These are phyloP conservation scores for Erpobdella octoculata DNA, from an alignment of 2,888 invertebrate genomes.

Conservation along the genomic window DNA sequence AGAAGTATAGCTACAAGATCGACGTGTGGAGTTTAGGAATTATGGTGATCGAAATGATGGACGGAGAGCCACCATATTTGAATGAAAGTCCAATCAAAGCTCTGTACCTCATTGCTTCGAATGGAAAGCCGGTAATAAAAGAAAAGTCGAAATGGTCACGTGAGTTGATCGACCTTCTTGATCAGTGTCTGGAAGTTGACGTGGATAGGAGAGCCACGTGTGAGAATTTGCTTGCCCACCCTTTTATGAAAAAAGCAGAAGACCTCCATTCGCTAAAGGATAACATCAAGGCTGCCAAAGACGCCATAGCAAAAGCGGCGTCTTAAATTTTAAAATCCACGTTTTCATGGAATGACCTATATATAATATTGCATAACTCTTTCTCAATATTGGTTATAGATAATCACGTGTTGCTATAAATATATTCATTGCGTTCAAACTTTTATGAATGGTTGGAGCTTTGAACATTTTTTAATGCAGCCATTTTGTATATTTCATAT, in stretches of 20 bases:
- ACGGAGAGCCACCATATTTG: constrained; percentile 96
- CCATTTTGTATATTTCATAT: no score
- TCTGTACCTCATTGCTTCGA: constrained; percentile 35
- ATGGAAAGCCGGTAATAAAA: constrained; percentile 79
- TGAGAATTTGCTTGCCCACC: constrained; percentile 64
- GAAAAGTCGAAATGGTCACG: constrained; percentile 87
- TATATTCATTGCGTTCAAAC: no score
- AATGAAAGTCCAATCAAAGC: constrained; percentile 92
- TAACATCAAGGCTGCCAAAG: constrained; percentile 62
- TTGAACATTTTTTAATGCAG: no score
- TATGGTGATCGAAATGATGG: constrained; percentile 99
- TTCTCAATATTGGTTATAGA: no score
- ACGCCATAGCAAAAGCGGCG: constrained; percentile 40
- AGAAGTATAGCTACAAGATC: constrained; percentile 95
- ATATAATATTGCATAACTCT: no score
- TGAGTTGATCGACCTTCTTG: constrained; percentile 79
- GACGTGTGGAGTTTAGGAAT: constrained; percentile 97
- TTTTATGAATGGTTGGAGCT: no score
- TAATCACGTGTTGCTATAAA: no score
- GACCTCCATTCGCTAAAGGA: constrained; percentile 92
- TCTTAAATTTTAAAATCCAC: no score
- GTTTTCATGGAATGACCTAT: no score
- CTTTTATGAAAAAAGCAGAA: constrained; percentile 88
- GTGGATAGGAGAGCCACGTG: constrained; percentile 57
- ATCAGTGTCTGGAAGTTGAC: constrained; percentile 57